phyloP scores from a whole-genome alignment of 2,797 vertebrate species.

The Sus cebifrons region DNA sequence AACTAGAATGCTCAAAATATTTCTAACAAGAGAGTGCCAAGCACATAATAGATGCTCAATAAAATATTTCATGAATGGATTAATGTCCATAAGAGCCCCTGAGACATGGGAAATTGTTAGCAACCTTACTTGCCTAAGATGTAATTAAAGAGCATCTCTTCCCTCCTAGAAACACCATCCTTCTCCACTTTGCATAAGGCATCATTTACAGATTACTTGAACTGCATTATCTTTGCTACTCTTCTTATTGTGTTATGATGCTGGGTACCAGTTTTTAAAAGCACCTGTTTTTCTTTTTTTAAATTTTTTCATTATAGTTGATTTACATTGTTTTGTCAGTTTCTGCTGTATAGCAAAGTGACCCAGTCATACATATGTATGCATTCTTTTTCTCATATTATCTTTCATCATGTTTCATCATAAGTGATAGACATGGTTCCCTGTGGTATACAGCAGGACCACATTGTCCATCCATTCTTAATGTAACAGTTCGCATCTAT shows the following conservation, averaged over 20 bases:
- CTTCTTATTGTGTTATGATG: background rate
- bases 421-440: no score
- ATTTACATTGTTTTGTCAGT: no score
- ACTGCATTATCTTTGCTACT: background rate
- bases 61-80: background rate
- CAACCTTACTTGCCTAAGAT: constrained; percentile 5
- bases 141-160: background rate
- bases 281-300: background rate
- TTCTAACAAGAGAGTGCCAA: background rate
- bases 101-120: background rate
- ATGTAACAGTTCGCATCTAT: no score
- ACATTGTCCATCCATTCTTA: no score
- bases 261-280: background rate
- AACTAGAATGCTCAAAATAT: background rate
- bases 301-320: no score
- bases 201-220: background rate
- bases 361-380: no score
- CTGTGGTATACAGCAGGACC: no score
- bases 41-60: background rate
- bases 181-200: background rate
- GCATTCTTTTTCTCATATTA: no score
- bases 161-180: background rate
- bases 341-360: no score
- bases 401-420: no score
- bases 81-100: background rate